These are phyloP conservation scores for Henricia sp. DNA, from an alignment of 53 echinoderm and acorn worm species.

Conservation along the genomic window DNA sequence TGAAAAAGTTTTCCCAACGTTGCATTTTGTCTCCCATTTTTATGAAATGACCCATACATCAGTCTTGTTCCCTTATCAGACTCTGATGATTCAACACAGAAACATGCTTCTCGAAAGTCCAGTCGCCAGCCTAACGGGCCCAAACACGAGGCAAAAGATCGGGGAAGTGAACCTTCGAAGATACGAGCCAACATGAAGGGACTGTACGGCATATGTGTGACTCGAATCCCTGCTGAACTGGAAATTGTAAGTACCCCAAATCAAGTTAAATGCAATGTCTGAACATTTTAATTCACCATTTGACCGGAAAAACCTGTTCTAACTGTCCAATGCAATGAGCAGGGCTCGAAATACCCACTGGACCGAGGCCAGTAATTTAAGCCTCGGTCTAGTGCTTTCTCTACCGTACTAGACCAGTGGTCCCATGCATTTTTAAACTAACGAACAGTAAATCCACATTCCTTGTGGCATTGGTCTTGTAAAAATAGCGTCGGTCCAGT, in stretches of 20 bases:
- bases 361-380: too few species aligned
- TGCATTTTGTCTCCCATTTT: background rate
- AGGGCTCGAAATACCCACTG: too few species aligned
- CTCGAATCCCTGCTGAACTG: background rate
- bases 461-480: too few species aligned
- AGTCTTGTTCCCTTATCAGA: too few species aligned
- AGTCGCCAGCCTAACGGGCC: background rate
- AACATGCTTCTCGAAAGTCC: background rate
- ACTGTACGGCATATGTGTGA: constrained; percentile 24
- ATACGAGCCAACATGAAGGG: constrained; percentile 43
- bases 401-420: too few species aligned
- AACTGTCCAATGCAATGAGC: too few species aligned
- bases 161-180: background rate
- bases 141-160: background rate
- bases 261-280: background rate
- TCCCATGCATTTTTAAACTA: too few species aligned
- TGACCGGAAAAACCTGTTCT: too few species aligned
- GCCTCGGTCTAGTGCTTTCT: too few species aligned
- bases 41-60: background rate
- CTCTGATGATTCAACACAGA: background rate
- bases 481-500: too few species aligned
- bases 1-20: too few species aligned
- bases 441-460: too few species aligned
- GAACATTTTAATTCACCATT: background rate
- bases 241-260: background rate